Base-by-base conservation (phyloP, 37 sponge, comb jelly and placozoan genomes). In the Ianthella basta region DNA sequence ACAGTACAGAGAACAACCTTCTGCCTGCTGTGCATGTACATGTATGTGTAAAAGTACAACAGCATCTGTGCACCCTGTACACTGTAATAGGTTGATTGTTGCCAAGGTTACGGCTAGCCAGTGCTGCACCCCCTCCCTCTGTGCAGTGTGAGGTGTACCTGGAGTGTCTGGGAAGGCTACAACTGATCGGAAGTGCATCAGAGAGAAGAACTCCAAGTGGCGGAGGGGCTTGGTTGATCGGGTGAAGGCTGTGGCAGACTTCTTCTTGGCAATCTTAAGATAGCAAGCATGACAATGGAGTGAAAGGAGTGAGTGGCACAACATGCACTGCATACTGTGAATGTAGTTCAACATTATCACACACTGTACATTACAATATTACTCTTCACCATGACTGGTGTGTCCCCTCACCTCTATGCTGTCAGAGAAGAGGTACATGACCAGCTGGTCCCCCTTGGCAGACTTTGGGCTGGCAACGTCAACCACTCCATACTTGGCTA, bases 381-480 rank as follows among this genome's bases (percentile, higher is more conserved):
- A 23, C 50, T 10, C 50, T 8, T 44, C 50, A 44, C 50, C 3
- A 10, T 44, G 50, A 44, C 50, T 8, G n/a, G n/a, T n/a, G n/a
- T n/a, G n/a, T n/a, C n/a, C n/a, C 34, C 86, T 21, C 34, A 95
- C 95, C 94, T 95, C 95, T 36, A 92, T 87, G 60, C 95, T 92
- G 80, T 95, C 95, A 18, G 94, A 90, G 80, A 95, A 92, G 33
- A 95, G 59, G 79, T 86, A 95, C 33, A 92, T n/a, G 29, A 72
- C 83, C 56, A 74, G 81, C 27, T 83, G 84, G 70, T 74, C 78
- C 2, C 90, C 72, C 57, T 69, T 68, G 55, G 24, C 50, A 23
- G 63, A 30, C 15, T 72, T 86, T 65, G 57, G 82, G 60, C 83
- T 63, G 38, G 88, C 84, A 13, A 92, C 82, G 40, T 92, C 95